These are phyloP conservation scores for Glossophaga mutica DNA, from an alignment of 2,797 vertebrate genomes.

Conservation along the genomic window DNA sequence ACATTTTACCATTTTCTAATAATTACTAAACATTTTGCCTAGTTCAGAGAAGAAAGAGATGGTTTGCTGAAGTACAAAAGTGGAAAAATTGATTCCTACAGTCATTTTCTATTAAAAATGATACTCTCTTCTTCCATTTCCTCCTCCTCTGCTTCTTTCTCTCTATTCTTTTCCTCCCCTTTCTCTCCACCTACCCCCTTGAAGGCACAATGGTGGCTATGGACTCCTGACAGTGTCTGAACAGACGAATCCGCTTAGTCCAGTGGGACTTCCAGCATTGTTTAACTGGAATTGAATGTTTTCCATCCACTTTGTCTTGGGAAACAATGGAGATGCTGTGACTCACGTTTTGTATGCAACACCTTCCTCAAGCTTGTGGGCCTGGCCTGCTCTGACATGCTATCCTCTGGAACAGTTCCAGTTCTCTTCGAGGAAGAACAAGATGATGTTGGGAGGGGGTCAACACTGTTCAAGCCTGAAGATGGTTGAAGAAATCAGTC, in stretches of 20 bases:
- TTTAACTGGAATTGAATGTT: constrained; percentile 17
- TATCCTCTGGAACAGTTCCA: constrained; percentile 25
- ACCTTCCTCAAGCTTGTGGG: constrained; percentile 24
- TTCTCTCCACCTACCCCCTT: not conserved
- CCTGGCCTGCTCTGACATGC: not conserved
- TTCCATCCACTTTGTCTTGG: constrained; percentile 37
- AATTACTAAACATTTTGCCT: not conserved
- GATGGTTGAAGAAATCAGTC: constrained; percentile 31
- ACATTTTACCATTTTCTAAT: not conserved
- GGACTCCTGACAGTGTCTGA: not conserved
- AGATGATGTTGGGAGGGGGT: not conserved
- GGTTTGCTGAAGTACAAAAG: constrained; percentile 3
- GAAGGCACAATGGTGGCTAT: not conserved
- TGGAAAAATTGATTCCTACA: not conserved
- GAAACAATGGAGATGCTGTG: constrained; percentile 28
- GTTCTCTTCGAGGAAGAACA: constrained; percentile 5
- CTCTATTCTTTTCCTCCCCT: not conserved
- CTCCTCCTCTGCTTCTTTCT: not conserved
- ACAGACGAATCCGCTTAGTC: not conserved
- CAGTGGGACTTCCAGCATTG: not conserved
- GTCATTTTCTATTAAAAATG: not conserved
- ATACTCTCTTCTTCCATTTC: not conserved
- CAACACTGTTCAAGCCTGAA: not conserved
- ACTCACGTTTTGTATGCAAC: constrained; percentile 20
- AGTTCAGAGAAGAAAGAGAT: not conserved